Evolutionary conservation across 2,113 vertebrate genomes (phyloP).

Genomic region (Vanacampus margaritifer): DNA sequence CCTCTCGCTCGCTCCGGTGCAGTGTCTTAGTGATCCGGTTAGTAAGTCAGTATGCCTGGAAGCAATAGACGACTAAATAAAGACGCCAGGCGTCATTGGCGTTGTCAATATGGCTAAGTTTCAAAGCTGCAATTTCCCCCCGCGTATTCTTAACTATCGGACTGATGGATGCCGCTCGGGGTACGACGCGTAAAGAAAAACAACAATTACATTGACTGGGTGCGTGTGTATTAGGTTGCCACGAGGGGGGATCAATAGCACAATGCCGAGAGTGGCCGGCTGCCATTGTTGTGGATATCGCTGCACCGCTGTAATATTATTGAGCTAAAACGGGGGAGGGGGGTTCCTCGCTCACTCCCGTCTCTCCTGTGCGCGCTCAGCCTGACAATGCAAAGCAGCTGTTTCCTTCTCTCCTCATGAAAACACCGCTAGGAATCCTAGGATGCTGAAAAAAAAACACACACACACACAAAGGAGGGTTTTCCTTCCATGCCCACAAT

Average conservation of each 20-base stretch:
- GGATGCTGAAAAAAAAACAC: conserved; percentile 6
- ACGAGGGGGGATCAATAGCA: conserved; percentile 50
- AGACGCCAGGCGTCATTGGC: conserved; percentile 34
- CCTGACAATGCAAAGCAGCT: conserved; percentile 71
- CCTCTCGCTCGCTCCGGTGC: conserved; percentile 54
- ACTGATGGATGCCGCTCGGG: background rate
- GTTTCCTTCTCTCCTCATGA: conserved; percentile 44
- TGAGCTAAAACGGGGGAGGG: conserved; percentile 71
- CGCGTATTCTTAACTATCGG: conserved; percentile 1
- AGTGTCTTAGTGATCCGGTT: conserved; percentile 69
- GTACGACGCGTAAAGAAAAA: conserved; percentile 17
- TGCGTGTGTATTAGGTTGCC: conserved; percentile 37
- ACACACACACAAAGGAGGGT: conserved; percentile 28
- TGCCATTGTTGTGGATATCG: conserved; percentile 66
- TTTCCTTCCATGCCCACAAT: conserved; percentile 54
- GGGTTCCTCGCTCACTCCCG: conserved; percentile 57
- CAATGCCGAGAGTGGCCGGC: conserved; percentile 28
- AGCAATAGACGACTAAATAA: conserved; percentile 55
- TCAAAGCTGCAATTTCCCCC: background rate
- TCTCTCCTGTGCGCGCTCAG: conserved; percentile 54
- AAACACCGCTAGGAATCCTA: conserved; percentile 35
- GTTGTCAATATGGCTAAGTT: conserved; percentile 4
- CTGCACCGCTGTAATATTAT: conserved; percentile 68
- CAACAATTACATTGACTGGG: conserved; percentile 32
- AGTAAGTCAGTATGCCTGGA: conserved; percentile 71